Evolutionary conservation across 2,888 invertebrate species (phyloP), one percentile per base, ranked within the genome.

Genomic region (Tillus elongatus): DNA sequence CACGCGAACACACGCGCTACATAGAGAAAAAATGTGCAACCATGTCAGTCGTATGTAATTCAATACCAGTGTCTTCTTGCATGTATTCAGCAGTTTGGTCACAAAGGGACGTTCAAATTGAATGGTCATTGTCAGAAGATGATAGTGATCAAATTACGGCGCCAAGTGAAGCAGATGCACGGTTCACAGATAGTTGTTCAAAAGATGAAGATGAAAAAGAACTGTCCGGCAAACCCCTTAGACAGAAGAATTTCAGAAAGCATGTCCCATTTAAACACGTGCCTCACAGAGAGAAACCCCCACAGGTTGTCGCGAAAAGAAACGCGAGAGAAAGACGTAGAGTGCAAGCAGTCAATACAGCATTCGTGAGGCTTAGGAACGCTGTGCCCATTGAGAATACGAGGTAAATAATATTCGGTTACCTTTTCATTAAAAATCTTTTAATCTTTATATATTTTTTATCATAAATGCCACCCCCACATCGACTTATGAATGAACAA

Each of bases 341-440:
- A 42, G 78, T 79, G 15, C 73, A 77, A 54, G 75, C 77, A 9
- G 77, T 79, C 44, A 79, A 79, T 60, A 64, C 61, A 38, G 78
- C 77, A 19, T 79, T 78, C 59, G 56, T 67, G 2, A 64, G 69
- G 35, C 64, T 79, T 27, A 66, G 75, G 32, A 70, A 71, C 54
- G 72, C 70, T 44, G 71, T 79, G 27, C 76, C 77, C 3, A 63
- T 71, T 39, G 72, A 73, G 41, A 71, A 71, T 46, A 50, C 56
- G 43, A 63, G 65, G 64, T 66, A 52, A 10, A 11, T 29, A 29
- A 10, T 29, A 13, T 13, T 3, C 30, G 32, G 34, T 44, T 19
- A 36, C 19, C 11, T 41, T 36, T 37, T 36, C 49, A 26, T n/a
- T n/a, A n/a, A n/a, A n/a, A n/a, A n/a, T n/a, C n/a, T n/a, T n/a